Evolutionary conservation across 2,888 invertebrate genomes (phyloP), one percentile per base, ranked within the genome.

Genomic region (Charanyca ferruginea): DNA sequence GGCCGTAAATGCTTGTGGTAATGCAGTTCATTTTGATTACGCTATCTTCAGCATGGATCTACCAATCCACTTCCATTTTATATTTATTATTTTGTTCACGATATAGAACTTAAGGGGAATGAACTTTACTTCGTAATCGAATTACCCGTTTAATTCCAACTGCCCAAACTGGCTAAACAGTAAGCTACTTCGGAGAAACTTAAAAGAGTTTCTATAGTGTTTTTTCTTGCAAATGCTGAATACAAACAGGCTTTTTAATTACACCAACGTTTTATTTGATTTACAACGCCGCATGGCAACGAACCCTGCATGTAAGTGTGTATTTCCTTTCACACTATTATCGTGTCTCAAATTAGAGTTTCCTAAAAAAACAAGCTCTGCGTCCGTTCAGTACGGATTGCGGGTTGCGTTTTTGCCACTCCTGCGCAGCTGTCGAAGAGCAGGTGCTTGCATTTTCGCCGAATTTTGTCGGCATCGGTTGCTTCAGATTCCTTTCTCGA

Each of bases 391-490:
- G 61, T 64, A 79, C 73, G 58, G 74, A 68, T 78, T 64, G 80
- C 73, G 58, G 74, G 69, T 78, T 73, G 77, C 72, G 75, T 82
- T 81, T 83, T 77, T 75, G 64, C 73, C 61, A 61, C 54, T 62
- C 63, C 51, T 60, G 66, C 69, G 83, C 86, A 86, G 84, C 84
- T 83, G 86, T 63, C 80, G 75, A 20, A 62, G 51, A 83, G 84
- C 92, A 92, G 92, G 91, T 92, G 92, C 81, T 63, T 65, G 51
- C 49, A 68, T 71, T 83, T 91, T 90, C 89, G 89, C 77, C 88
- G 86, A 88, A 88, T 80, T 83, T 81, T 38, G 80, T 71, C 78
- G 78, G 77, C 62, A 60, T 55, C 64, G 38, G 61, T 45, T 54
- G 51, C 62, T 55, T 63, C 55, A 69, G 62, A 61, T 47, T 66